Percentiles rank a stretch among this genome's conserved stretches.
Evolutionary conservation across 2,797 vertebrate genomes (phyloP).

Genomic region (Sebastiscus albofasciatus): DNA sequence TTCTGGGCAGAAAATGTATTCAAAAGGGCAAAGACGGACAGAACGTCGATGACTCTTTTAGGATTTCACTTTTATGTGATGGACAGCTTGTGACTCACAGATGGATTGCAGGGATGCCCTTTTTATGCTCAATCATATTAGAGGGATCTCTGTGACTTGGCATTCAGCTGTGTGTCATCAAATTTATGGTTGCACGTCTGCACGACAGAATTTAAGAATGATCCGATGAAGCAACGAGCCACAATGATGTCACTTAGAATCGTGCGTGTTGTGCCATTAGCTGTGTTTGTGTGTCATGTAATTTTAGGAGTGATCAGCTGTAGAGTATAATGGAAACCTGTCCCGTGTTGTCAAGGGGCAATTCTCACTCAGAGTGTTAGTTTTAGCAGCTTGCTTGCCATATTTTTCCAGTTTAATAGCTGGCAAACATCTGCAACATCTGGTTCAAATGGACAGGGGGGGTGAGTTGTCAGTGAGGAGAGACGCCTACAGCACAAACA

Average conservation of each 20-base stretch:
- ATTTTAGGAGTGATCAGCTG: slow-evolving; percentile 63
- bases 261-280: slow-evolving; percentile 15
- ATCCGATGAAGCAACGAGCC: slow-evolving; percentile 46
- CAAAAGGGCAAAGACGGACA: background rate
- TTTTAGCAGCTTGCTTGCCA: slow-evolving; percentile 70
- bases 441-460: slow-evolving; percentile 65
- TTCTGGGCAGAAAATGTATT: background rate
- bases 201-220: slow-evolving; percentile 39
- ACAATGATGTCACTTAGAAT: slow-evolving; percentile 32
- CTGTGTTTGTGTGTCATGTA: slow-evolving; percentile 45
- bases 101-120: background rate
- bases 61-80: background rate
- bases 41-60: background rate
- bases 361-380: slow-evolving; percentile 69
- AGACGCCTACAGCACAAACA: slow-evolving; percentile 60
- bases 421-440: slow-evolving; percentile 76
- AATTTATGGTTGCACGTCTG: slow-evolving; percentile 29
- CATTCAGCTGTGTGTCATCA: slow-evolving; percentile 9
- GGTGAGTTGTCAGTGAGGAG: slow-evolving; percentile 38
- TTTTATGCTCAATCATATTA: slow-evolving; percentile 12
- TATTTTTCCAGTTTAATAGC: slow-evolving; percentile 70
- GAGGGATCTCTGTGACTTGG: slow-evolving; percentile 22
- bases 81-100: slow-evolving; percentile 5
- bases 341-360: slow-evolving; percentile 53
- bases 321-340: slow-evolving; percentile 56